A percentile compares a stretch with the other conserved stretches of the same genome.
These are phyloP conservation scores for Corythornis cristatus DNA, from an alignment of 2,113 vertebrate species.

Conservation along the genomic window DNA sequence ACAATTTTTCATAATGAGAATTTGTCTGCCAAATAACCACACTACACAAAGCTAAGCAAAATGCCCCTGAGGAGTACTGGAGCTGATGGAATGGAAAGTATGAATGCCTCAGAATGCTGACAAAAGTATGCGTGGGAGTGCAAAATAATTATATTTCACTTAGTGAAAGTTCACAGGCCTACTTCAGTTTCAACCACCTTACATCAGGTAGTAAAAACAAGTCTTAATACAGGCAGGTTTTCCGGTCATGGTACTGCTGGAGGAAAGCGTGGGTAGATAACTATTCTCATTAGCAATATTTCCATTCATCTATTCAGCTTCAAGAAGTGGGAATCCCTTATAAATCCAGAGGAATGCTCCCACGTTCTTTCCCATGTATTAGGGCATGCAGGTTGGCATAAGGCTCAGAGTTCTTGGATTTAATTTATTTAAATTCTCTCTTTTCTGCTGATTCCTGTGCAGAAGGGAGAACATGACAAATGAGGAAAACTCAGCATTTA, in stretches of 20 bases:
- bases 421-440: background rate
- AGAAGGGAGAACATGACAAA: background rate
- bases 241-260: background rate
- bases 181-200: background rate
- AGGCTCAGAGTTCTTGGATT: background rate
- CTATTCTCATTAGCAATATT: background rate
- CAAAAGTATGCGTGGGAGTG: background rate
- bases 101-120: background rate
- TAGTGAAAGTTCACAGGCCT: background rate
- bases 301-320: background rate
- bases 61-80: background rate
- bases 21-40: background rate
- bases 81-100: background rate
- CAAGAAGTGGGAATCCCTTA: background rate
- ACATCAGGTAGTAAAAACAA: background rate
- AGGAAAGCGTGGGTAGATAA: background rate
- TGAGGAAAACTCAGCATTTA: background rate
- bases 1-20: background rate
- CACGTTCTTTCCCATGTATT: background rate
- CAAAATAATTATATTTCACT: background rate
- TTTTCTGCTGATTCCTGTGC: background rate
- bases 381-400: background rate
- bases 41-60: background rate
- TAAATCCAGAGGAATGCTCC: background rate
- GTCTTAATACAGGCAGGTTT: background rate